phyloP scores from a whole-genome alignment of 2,888 invertebrate species.

The Agrochola circellaris region DNA sequence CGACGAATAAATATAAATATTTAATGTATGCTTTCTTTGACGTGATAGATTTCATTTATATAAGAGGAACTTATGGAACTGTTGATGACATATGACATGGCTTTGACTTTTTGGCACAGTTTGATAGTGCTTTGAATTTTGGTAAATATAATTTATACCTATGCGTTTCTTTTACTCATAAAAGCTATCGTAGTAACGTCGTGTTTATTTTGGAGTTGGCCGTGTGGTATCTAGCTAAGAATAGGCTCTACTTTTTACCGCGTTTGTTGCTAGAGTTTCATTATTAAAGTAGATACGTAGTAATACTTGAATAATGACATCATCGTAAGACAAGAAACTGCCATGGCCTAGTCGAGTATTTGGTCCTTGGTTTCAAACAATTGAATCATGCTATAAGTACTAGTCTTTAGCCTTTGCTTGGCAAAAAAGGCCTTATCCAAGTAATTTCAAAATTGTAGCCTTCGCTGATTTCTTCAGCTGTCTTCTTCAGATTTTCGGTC shows the following conservation, averaged over 20 bases:
- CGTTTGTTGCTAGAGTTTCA: slow-evolving; percentile 1
- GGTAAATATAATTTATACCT: slow-evolving; percentile 7
- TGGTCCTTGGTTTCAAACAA: slow-evolving; percentile 5
- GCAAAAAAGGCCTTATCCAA: neutral
- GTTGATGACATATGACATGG: slow-evolving; percentile 25
- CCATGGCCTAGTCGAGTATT: neutral
- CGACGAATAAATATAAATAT: slow-evolving; percentile 42
- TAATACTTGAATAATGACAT: neutral
- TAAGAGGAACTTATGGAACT: slow-evolving; percentile 30
- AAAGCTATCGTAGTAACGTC: neutral
- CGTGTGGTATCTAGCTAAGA: slow-evolving; percentile 46
- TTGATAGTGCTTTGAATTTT: neutral
- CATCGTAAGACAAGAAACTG: neutral
- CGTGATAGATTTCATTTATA: slow-evolving; percentile 40
- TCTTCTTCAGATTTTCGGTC: neutral
- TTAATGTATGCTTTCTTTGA: slow-evolving; percentile 37
- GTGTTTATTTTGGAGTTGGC: slow-evolving; percentile 44
- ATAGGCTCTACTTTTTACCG: slow-evolving; percentile 29
- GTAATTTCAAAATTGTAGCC: no score
- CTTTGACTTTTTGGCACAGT: slow-evolving; percentile 5
- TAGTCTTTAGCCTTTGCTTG: neutral
- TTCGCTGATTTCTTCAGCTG: neutral
- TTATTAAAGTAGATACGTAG: neutral
- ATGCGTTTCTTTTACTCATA: neutral
- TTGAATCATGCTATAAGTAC: neutral